phyloP scores from a whole-genome alignment of 2,797 vertebrate genomes.

The Okamejei kenojei region DNA sequence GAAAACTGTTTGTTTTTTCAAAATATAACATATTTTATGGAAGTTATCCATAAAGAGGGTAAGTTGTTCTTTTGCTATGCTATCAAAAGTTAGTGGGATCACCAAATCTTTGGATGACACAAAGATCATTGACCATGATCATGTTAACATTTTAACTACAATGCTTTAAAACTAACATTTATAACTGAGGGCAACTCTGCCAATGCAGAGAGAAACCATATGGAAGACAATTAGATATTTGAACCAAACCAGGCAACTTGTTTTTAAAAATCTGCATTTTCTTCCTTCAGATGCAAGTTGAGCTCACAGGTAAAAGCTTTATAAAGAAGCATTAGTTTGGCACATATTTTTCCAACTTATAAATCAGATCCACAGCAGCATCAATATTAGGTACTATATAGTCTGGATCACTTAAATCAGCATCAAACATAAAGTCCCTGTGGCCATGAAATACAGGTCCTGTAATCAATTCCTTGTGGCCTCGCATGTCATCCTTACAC shows the following conservation, averaged over 20 bases:
- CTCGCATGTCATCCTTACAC: conserved; percentile 44
- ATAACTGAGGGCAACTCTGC: neutral
- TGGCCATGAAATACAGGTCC: conserved; percentile 68
- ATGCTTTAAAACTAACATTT: neutral
- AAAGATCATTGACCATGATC: neutral
- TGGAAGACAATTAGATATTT: neutral
- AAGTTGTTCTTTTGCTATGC: neutral
- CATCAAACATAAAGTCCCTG: conserved; percentile 73
- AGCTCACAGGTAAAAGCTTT: neutral
- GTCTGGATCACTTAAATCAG: conserved; percentile 61
- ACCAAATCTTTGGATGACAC: neutral
- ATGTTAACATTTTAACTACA: neutral
- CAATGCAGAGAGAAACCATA: neutral
- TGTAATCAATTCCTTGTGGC: conserved; percentile 52
- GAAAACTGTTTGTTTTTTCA: neutral
- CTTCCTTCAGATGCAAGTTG: neutral
- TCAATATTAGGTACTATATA: conserved; percentile 71
- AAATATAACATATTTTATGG: neutral
- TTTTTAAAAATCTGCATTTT: neutral
- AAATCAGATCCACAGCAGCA: conserved; percentile 74
- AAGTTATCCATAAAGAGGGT: neutral
- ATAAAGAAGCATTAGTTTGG: conserved; percentile 12
- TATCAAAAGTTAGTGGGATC: neutral
- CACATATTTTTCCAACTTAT: conserved; percentile 65
- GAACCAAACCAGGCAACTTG: neutral